Evolutionary conservation across 2,888 invertebrate species (phyloP).

Genomic region (Drosophila atripex): DNA sequence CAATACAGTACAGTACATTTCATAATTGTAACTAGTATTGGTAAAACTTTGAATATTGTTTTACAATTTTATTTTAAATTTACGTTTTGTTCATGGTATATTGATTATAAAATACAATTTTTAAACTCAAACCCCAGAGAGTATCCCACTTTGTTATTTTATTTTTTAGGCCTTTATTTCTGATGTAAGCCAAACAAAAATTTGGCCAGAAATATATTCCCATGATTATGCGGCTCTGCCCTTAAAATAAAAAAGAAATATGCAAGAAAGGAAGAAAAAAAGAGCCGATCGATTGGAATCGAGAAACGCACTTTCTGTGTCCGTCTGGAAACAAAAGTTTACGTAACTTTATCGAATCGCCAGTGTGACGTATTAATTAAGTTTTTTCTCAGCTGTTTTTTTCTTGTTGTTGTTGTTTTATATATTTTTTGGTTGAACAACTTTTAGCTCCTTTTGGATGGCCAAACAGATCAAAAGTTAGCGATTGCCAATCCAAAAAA

Average conservation of each 20-base stretch:
- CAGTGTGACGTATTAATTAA: slow-evolving; percentile 73
- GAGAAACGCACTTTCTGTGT: slow-evolving; percentile 43
- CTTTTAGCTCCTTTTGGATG: slow-evolving; percentile 16
- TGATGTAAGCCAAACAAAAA: not conserved
- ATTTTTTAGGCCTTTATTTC: not conserved
- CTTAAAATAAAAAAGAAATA: not conserved
- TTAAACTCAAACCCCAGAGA: no score
- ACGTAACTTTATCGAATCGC: slow-evolving; percentile 44
- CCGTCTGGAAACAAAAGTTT: slow-evolving; percentile 37
- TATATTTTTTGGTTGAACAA: slow-evolving; percentile 16
- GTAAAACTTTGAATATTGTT: not conserved
- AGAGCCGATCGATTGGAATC: slow-evolving; percentile 30
- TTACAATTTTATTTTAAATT: not conserved
- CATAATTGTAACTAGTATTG: not conserved
- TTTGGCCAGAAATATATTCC: slow-evolving; percentile 15
- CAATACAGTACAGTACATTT: slow-evolving; percentile 1
- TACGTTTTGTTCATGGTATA: not conserved
- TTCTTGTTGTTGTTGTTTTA: no score
- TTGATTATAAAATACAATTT: no score
- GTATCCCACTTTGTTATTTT: not conserved
- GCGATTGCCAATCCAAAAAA: slow-evolving; percentile 27
- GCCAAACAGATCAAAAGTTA: slow-evolving; percentile 34
- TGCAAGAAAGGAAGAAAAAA: slow-evolving; percentile 1
- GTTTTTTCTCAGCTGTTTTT: slow-evolving; percentile 33
- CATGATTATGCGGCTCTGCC: slow-evolving; percentile 27